phyloP scores from a whole-genome alignment of 2,797 vertebrate genomes.

The Crax fasciolata region DNA sequence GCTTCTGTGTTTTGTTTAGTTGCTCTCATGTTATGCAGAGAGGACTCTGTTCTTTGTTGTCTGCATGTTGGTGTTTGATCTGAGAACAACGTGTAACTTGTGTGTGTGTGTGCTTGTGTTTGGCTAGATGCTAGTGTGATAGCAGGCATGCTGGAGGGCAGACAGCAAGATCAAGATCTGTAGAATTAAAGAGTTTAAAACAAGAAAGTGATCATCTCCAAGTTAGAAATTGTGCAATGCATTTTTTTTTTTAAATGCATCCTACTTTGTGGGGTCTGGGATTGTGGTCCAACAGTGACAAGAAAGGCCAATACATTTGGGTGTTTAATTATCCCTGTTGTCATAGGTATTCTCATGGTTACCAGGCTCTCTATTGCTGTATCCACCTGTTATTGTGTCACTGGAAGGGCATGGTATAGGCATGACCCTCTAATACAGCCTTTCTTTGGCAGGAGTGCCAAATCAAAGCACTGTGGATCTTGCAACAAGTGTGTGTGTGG shows the following conservation, averaged over 20 bases:
- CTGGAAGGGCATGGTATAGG: background rate
- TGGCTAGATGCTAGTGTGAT: background rate
- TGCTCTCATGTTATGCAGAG: background rate
- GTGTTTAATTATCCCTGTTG: background rate
- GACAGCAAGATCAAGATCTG: background rate
- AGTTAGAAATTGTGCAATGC: background rate
- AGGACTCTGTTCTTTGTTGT: background rate
- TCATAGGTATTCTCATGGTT: background rate
- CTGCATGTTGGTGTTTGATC: background rate
- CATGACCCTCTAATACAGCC: background rate
- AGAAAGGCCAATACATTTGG: background rate
- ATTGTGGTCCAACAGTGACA: background rate
- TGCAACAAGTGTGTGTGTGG: slow-evolving; percentile 97
- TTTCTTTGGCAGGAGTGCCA: slow-evolving; percentile 87
- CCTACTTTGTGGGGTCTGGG: background rate
- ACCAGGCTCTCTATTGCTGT: background rate
- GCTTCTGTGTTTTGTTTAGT: background rate
- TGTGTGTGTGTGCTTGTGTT: background rate
- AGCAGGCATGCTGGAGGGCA: background rate
- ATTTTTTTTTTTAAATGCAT: too few species aligned
- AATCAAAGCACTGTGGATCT: slow-evolving; percentile 96
- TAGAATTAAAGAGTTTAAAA: background rate
- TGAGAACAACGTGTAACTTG: background rate
- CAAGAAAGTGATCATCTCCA: background rate
- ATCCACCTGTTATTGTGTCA: background rate